Conservation (phyloP, 37 sponge, comb jelly and placozoan genomes). For the Axinella damicornis region DNA sequence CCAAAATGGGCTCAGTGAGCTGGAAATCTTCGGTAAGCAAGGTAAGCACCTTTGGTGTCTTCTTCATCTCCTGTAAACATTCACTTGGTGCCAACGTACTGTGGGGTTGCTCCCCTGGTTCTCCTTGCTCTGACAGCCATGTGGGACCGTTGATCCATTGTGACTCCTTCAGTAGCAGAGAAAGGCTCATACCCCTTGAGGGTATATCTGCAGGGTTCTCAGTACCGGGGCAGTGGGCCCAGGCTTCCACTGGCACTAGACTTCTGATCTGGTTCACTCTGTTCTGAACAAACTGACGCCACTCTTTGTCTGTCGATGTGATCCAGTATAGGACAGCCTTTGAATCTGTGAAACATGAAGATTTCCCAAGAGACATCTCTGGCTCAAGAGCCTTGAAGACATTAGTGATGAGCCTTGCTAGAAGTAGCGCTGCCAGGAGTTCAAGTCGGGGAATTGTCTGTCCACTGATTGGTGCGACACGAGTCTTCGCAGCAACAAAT, state of each 20-base stretch:
- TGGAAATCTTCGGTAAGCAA: too few relatives aligned
- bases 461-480: constrained; percentile 16
- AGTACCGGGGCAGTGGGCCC: constrained; percentile 38
- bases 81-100: not conserved
- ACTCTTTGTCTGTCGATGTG: constrained; percentile 12
- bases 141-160: constrained; percentile 20
- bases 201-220: constrained; percentile 42
- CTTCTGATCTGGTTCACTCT: constrained; percentile 14
- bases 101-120: not conserved
- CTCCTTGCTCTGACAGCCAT: constrained; percentile 7
- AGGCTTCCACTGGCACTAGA: not conserved
- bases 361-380: not conserved
- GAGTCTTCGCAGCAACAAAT: constrained; percentile 24
- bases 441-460: constrained; percentile 39
- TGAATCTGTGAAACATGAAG: constrained; percentile 25
- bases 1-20: too few relatives aligned
- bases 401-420: constrained; percentile 6
- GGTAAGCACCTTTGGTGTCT: too few relatives aligned
- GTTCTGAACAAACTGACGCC: constrained; percentile 50
- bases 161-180: constrained; percentile 9
- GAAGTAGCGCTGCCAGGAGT: constrained; percentile 31
- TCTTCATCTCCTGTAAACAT: constrained; percentile 19
- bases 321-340: constrained; percentile 35
- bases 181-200: constrained; percentile 17
- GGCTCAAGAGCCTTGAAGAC: not conserved